These are phyloP conservation scores for Nixonia krombeini DNA, from an alignment of 1,140 invertebrate species.

Conservation along the genomic window DNA sequence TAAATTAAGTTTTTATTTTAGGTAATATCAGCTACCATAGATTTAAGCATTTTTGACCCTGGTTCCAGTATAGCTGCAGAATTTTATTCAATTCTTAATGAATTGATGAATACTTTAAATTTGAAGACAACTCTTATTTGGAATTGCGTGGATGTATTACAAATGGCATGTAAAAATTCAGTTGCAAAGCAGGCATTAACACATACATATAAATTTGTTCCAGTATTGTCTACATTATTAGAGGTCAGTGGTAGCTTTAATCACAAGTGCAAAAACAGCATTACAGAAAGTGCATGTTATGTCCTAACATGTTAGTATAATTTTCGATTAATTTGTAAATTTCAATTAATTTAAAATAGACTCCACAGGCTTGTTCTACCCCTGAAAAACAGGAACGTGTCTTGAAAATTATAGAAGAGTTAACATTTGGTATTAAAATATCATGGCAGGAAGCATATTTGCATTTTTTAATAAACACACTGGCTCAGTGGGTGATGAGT, in stretches of 20 bases:
- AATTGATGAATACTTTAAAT: constrained; percentile 60
- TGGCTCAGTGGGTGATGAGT: constrained; percentile 76
- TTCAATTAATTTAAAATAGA: background rate
- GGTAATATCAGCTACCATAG: constrained; percentile 70
- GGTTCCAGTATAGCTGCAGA: constrained; percentile 64
- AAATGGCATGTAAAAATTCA: constrained; percentile 75
- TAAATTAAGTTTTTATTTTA: constrained; percentile 51
- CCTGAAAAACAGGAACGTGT: constrained; percentile 67
- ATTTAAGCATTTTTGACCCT: constrained; percentile 73
- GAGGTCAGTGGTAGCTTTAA: constrained; percentile 46
- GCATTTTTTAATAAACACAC: constrained; percentile 73
- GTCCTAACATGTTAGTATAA: too few species aligned
- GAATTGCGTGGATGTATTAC: constrained; percentile 76
- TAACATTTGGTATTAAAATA: constrained; percentile 80
- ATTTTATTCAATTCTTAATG: constrained; percentile 74
- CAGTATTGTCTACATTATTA: constrained; percentile 75
- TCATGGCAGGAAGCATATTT: constrained; percentile 80
- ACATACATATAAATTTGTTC: constrained; percentile 79
- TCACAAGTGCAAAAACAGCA: too few species aligned
- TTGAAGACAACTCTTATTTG: constrained; percentile 68
- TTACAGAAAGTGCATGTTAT: too few species aligned
- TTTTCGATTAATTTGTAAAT: constrained; percentile 55
- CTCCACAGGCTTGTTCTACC: constrained; percentile 52
- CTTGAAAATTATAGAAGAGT: constrained; percentile 73
- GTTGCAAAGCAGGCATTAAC: constrained; percentile 75